Percentiles rank a stretch among this genome's conserved stretches.
Evolutionary conservation across 2,797 vertebrate species (phyloP).

Genomic region (Clarias laeviceps): DNA sequence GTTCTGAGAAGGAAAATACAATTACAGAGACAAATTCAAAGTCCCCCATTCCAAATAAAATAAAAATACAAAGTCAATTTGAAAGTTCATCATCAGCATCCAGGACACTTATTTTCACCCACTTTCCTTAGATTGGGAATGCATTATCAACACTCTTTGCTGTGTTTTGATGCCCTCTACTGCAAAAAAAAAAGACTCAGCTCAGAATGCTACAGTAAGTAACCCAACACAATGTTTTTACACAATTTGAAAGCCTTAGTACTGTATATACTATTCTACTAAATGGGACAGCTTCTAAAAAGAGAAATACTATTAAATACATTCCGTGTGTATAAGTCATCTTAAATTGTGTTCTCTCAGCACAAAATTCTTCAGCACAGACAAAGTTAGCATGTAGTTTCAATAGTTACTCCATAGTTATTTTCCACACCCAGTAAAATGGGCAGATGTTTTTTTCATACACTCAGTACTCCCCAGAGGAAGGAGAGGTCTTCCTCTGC

Average conservation of each 20-base stretch:
- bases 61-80: background rate
- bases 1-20: background rate
- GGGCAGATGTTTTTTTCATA: slow-evolving; percentile 45
- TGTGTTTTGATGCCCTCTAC: background rate
- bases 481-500: slow-evolving; percentile 2
- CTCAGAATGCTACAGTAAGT: background rate
- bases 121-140: background rate
- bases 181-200: background rate
- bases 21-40: background rate
- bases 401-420: slow-evolving; percentile 2
- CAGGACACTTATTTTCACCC: background rate
- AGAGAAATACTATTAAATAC: background rate
- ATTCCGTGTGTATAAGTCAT: background rate
- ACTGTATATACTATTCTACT: background rate
- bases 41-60: background rate
- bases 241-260: background rate
- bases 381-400: background rate
- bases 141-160: background rate
- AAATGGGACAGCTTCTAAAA: background rate
- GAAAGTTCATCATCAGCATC: background rate
- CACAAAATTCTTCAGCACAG: background rate
- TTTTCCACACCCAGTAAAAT: slow-evolving; percentile 13
- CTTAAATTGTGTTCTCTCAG: background rate
- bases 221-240: background rate
- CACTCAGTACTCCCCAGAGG: slow-evolving; percentile 21